Evolutionary conservation across 1,140 invertebrate genomes (phyloP).

Genomic region (Drosophila repletoides): DNA sequence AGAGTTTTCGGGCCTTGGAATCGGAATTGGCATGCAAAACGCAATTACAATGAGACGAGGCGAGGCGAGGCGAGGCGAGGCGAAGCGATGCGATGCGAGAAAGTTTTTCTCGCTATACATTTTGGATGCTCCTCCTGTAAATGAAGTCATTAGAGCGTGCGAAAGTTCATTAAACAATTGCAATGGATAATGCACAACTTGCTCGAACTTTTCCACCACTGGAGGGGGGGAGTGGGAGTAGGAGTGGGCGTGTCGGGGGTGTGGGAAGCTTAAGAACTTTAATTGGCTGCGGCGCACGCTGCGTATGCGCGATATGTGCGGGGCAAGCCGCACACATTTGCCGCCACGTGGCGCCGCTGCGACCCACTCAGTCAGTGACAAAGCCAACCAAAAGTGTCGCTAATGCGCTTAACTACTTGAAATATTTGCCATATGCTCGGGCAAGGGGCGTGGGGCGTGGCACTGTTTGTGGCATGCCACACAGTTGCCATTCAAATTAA

Average conservation of each 20-base stretch:
- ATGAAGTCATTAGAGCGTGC: conserved; percentile 72
- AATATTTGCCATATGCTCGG: conserved; percentile 57
- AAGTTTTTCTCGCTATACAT: conserved; percentile 19
- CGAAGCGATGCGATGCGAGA: no score
- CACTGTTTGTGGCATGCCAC: conserved; percentile 41
- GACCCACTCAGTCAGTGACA: conserved; percentile 16
- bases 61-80: no score
- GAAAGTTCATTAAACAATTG: conserved; percentile 79
- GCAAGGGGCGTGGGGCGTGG: conserved; percentile 20
- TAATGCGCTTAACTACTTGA: conserved; percentile 81
- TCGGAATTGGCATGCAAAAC: no score
- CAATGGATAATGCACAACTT: conserved; percentile 69
- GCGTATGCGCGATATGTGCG: conserved; percentile 56
- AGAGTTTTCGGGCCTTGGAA: no score
- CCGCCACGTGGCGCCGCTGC: not conserved
- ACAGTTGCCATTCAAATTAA: conserved; percentile 54
- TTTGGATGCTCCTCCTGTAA: conserved; percentile 56
- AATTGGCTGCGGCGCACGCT: conserved; percentile 74
- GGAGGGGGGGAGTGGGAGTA: not conserved
- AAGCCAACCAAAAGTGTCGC: conserved; percentile 73
- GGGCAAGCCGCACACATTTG: conserved; percentile 19
- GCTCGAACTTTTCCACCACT: no score
- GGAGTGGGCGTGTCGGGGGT: not conserved
- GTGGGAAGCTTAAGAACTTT: conserved; percentile 73
- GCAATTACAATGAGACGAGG: conserved; percentile 31